These are phyloP conservation scores for Notarius quadriscutis DNA, from an alignment of 2,113 vertebrate species.

Conservation along the genomic window DNA sequence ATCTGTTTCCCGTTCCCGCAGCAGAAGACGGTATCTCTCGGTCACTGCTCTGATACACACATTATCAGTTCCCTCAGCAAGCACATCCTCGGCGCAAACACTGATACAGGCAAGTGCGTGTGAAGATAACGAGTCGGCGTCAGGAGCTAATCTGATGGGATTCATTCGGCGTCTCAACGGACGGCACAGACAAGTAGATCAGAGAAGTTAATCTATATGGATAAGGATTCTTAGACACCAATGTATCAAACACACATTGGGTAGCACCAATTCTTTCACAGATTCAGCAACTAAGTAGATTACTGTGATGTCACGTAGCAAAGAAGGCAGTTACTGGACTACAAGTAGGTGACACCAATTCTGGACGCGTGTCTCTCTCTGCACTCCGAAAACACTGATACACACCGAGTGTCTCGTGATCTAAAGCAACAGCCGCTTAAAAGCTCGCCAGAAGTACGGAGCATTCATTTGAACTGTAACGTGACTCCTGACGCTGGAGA, in stretches of 20 bases:
- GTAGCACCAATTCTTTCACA: neutral
- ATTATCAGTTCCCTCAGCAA: conserved; percentile 55
- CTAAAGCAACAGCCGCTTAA: neutral
- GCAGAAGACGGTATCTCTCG: conserved; percentile 39
- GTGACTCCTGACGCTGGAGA: neutral
- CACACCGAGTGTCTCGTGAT: neutral
- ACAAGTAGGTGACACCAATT: neutral
- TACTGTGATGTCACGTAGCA: neutral
- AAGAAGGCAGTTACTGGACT: neutral
- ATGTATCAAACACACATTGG: neutral
- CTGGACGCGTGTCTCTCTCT: neutral
- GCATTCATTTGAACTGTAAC: neutral
- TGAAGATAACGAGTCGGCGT: conserved; percentile 33
- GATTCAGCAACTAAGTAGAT: neutral
- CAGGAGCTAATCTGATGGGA: conserved; percentile 18
- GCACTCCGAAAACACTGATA: neutral
- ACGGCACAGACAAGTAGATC: neutral
- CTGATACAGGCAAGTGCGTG: conserved; percentile 28
- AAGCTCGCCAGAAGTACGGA: neutral
- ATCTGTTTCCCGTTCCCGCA: conserved; percentile 52
- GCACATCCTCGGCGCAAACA: conserved; percentile 71
- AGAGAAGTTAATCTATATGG: neutral
- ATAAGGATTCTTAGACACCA: neutral
- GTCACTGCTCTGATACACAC: conserved; percentile 13
- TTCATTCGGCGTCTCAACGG: neutral